phyloP scores from a whole-genome alignment of 2,797 vertebrate genomes.

The Gymnoscopelus microlampas region DNA sequence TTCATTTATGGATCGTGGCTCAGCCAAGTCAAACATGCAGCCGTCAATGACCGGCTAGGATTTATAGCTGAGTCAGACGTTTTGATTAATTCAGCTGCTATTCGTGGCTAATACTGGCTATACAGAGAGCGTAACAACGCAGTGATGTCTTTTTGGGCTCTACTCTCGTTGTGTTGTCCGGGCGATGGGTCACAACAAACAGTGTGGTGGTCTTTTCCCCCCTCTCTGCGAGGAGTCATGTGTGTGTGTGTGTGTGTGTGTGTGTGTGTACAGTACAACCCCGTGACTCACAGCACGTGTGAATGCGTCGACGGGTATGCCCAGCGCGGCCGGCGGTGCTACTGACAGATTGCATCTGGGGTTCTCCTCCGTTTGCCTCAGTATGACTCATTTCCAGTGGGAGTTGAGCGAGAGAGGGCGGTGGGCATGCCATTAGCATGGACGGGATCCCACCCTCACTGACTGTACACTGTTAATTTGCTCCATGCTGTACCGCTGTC shows the following conservation, averaged over 20 bases:
- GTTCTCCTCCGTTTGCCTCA: constrained; percentile 63
- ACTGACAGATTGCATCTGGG: constrained; percentile 56
- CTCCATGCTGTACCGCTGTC: too few relatives aligned
- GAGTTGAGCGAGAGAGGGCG: constrained; percentile 20
- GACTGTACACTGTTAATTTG: too few relatives aligned
- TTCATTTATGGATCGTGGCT: too few relatives aligned
- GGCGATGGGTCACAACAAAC: constrained; percentile 62
- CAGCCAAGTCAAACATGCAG: too few relatives aligned
- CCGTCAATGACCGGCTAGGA: too few relatives aligned
- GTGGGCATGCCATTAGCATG: constrained; percentile 17
- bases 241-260: background rate
- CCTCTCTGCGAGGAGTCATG: constrained; percentile 21
- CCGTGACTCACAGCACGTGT: constrained; percentile 61
- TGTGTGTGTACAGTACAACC: background rate
- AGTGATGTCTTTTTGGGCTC: constrained; percentile 5
- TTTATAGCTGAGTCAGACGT: too few relatives aligned
- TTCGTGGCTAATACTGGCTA: background rate
- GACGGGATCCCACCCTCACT: constrained; percentile 1
- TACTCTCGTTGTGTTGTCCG: constrained; percentile 50
- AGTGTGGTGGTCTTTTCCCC: constrained; percentile 34
- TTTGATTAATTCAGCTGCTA: too few relatives aligned
- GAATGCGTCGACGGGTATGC: constrained; percentile 51
- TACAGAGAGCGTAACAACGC: background rate
- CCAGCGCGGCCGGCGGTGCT: constrained; percentile 9
- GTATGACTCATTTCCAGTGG: constrained; percentile 58